phyloP scores from a whole-genome alignment of 2,797 vertebrate species.

The Pachyuromys duprasi region DNA sequence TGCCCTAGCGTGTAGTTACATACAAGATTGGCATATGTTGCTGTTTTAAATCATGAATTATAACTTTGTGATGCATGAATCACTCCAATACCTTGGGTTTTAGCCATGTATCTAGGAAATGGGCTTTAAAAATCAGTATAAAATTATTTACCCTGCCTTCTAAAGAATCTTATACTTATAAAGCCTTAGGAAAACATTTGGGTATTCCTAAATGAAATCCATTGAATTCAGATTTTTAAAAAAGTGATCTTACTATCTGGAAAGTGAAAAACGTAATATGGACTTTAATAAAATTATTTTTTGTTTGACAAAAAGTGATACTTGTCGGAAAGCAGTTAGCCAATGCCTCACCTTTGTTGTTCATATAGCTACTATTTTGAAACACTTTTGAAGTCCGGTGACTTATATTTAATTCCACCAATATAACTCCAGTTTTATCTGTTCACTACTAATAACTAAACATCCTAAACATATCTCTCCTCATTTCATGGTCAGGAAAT shows the following conservation, averaged over 20 bases:
- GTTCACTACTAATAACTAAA: background rate
- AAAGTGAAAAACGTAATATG: conserved; percentile 35
- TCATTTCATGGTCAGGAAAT: background rate
- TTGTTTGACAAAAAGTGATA: conserved; percentile 30
- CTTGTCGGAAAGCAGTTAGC: background rate
- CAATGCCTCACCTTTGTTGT: conserved; percentile 20
- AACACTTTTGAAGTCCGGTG: background rate
- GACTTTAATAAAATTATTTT: background rate
- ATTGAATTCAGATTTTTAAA: conserved; percentile 39
- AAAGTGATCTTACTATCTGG: conserved; percentile 33
- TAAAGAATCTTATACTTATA: conserved; percentile 46
- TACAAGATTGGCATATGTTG: conserved; percentile 72
- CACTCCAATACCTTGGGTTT: conserved; percentile 64
- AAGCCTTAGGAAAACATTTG: conserved; percentile 59
- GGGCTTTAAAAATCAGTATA: conserved; percentile 65
- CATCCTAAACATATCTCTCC: background rate
- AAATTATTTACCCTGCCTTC: conserved; percentile 54
- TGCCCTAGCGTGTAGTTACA: conserved; percentile 71
- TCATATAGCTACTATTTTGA: background rate
- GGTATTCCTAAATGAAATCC: conserved; percentile 35
- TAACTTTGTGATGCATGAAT: conserved; percentile 65
- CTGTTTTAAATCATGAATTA: conserved; percentile 73
- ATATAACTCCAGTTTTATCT: background rate
- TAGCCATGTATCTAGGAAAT: conserved; percentile 69
- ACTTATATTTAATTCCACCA: background rate